Evolutionary conservation across 2,113 vertebrate species (phyloP), one percentile per base, ranked within the genome.

Genomic region (Gymnobelideus leadbeateri): DNA sequence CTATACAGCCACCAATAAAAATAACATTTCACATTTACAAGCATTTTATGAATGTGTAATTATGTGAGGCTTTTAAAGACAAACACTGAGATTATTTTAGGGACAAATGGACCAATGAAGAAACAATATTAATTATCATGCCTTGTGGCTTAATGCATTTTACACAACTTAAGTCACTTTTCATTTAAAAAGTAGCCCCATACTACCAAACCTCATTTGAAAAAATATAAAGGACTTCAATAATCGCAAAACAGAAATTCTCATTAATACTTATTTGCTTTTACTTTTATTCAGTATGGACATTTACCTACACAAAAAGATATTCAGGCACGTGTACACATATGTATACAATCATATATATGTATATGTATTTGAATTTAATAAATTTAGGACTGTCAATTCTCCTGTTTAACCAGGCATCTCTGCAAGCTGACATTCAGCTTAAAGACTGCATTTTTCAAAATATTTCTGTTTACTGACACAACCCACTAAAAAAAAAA

Each of bases 391-490:
- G 53, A 61, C 92, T 97, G 50, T 95, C 92, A 96, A 89, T 94
- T 92, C 93, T 97, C 84, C 77, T 93, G 54, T 95, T 97, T 96
- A 97, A 96, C 68, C 92, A 91, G 43, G 68, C 77, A 96, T 90
- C 54, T 97, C 91, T 89, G 57, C 90, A 90, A 93, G 24, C 89
- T 96, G 95, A 97, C 91, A 95, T 77, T 96, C 93, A 97, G 89
- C 95, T 96, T 94, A 94, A 95, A 94, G 25, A 90, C 90, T 91
- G 2, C 50, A 94, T 97, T 98, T 97, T 97, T 97, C 96, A 98
- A 97, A 97, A 93, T 96, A 94, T 96, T 98, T 97, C 97, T 96
- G 54, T 96, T 95, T 92, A 94, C 95, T 96, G 95, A 96, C n/a
- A 97, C 93, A 97, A 96, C 95, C 94, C 97, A 89, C 91, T 96